A percentile compares a stretch with the other conserved stretches of the same genome.
These are phyloP conservation scores for Hemibagrus guttatus DNA, from an alignment of 2,797 vertebrate genomes.

Conservation along the genomic window DNA sequence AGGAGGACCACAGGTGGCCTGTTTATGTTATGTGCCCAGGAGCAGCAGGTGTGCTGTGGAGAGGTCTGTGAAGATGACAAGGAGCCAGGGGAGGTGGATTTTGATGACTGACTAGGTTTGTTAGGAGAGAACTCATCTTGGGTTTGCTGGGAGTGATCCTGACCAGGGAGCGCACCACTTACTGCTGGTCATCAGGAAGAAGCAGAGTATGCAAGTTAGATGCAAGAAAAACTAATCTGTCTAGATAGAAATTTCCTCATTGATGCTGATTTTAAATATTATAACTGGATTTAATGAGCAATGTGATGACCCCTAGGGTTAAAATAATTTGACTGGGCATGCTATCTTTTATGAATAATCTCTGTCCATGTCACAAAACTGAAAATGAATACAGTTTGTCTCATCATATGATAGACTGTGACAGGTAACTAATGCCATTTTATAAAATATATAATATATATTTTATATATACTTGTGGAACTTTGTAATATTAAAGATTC, in stretches of 20 bases:
- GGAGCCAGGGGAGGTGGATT: conserved; percentile 77
- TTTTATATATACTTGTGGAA: too few relatives aligned
- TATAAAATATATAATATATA: not conserved
- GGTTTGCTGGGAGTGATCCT: conserved; percentile 59
- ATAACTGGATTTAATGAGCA: not conserved
- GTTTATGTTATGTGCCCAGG: conserved; percentile 81
- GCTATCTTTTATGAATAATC: not conserved
- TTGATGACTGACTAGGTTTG: conserved; percentile 67
- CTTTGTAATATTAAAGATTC: not conserved
- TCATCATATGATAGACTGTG: not conserved
- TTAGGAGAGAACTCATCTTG: conserved; percentile 57
- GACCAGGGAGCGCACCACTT: conserved; percentile 54
- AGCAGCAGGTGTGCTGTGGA: conserved; percentile 79
- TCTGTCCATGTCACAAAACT: not conserved
- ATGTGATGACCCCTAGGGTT: not conserved
- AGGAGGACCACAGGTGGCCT: conserved; percentile 91
- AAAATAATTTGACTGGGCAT: not conserved
- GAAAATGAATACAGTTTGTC: not conserved
- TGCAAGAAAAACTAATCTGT: not conserved
- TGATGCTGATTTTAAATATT: not conserved
- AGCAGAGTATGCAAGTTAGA: conserved; percentile 7
- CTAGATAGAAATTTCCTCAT: not conserved
- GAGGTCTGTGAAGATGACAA: conserved; percentile 69
- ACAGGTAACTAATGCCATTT: not conserved
- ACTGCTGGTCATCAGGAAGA: conserved; percentile 47